Evolutionary conservation across 2,113 vertebrate genomes (phyloP).

Genomic region (Boulengerochromis microlepis): DNA sequence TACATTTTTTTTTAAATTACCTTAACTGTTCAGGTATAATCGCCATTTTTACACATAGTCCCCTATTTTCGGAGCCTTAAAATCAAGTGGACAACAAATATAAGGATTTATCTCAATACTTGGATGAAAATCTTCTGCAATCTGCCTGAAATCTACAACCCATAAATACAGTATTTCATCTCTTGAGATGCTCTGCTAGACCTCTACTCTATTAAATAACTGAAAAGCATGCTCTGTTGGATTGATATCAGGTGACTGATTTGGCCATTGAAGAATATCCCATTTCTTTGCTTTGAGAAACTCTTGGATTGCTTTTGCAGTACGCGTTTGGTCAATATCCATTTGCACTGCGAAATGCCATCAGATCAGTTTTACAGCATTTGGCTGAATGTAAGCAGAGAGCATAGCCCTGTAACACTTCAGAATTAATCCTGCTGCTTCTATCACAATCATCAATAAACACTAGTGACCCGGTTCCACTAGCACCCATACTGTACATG

Average conservation of each 20-base stretch:
- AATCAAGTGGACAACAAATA: neutral
- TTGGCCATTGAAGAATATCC: neutral
- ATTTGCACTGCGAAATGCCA: neutral
- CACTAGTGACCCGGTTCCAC: neutral
- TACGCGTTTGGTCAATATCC: neutral
- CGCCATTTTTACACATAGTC: neutral
- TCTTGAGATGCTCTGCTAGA: neutral
- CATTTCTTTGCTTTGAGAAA: neutral
- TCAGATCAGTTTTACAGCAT: neutral
- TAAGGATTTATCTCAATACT: neutral
- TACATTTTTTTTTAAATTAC: neutral
- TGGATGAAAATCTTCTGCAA: neutral
- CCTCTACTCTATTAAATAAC: neutral
- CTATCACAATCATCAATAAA: neutral
- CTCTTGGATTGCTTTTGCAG: neutral
- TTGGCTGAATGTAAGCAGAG: neutral
- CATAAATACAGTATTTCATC: neutral
- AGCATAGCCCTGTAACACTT: neutral
- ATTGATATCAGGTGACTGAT: neutral
- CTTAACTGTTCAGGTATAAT: neutral
- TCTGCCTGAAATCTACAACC: neutral
- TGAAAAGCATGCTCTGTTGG: neutral
- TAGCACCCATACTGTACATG: neutral
- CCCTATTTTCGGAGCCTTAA: fast-evolving
- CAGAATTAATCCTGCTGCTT: neutral